Base-by-base conservation (phyloP, 1,140 invertebrate species). In the Zaprionus inermis region DNA sequence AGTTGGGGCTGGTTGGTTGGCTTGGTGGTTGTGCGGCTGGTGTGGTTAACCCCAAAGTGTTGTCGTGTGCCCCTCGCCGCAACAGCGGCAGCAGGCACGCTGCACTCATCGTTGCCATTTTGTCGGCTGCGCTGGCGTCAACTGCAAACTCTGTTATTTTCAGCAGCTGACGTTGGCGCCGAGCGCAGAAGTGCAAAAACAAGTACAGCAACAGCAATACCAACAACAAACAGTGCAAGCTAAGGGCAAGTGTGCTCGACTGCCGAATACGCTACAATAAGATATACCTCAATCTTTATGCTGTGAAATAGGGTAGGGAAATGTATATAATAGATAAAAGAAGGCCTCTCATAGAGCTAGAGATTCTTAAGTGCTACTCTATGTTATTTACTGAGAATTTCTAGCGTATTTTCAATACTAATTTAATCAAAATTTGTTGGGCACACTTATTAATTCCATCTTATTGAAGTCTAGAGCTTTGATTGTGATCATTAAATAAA, bases 41-140 rank as follows among this genome's bases (percentile, higher is more conserved):
- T 67, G 82, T 67, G 82, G 83, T 86, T 88, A 83, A 88, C 82
- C 82, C 51, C 83, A 82, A 86, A 86, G 82, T 88, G 82, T 88
- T 88, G 82, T 88, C 76, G 75, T 60, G 80, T 59, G 41, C 54
- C 59, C 61, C 24, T 5, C 24, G 71, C 76, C 52, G 44, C 49
- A 36, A 52, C 32, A 24, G 30, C 1, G 30, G 30, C 5, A 32
- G 22, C 22, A 24, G 22, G 22, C 22, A 24, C 1, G 5, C 24
- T 28, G 56, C 44, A 24, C 52, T 38, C 64, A 52, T 73, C 78
- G 75, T 61, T 79, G 67, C 65, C 79, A 88, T 72, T 88, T 86
- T 79, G 75, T 72, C 63, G 65, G 73, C 68, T 79, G 68, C 71
- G 3, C 76, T 77, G 52, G 64, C 56, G 69, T 83, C 63, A 88